Conservation (phyloP, 2,113 vertebrate genomes). For the Centropristis striata region DNA sequence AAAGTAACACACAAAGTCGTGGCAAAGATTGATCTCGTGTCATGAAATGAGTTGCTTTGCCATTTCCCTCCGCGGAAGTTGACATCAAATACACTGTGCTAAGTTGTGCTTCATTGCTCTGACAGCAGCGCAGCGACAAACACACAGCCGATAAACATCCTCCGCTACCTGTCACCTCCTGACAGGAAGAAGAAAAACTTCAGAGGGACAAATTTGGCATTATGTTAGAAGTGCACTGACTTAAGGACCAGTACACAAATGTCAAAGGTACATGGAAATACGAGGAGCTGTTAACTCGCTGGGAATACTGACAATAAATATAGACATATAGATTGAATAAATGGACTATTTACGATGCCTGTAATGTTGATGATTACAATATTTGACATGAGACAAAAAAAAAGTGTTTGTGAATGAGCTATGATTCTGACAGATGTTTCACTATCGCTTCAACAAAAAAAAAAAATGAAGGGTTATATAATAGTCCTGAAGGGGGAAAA, state of each 20-base stretch:
- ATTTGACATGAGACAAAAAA: not conserved
- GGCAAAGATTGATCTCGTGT: conserved; percentile 56
- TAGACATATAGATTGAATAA: not conserved
- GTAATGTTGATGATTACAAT: not conserved
- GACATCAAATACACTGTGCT: conserved; percentile 66
- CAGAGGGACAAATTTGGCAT: conserved; percentile 36
- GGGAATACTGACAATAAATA: not conserved
- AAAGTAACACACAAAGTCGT: conserved; percentile 21
- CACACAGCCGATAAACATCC: conserved; percentile 64
- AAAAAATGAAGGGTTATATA: not conserved
- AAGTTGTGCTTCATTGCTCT: conserved; percentile 59
- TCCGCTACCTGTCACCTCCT: conserved; percentile 53
- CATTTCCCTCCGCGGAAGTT: conserved; percentile 52
- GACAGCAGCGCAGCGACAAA: conserved; percentile 68
- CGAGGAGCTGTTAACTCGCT: not conserved
- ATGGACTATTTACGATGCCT: not conserved
- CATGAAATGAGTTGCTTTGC: conserved; percentile 51
- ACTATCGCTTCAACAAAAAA: not conserved
- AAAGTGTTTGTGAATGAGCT: not conserved
- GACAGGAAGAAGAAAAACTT: conserved; percentile 51
- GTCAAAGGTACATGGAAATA: not conserved
- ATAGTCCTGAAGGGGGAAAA: not conserved
- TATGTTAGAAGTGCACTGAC: conserved; percentile 15
- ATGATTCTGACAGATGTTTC: not conserved
- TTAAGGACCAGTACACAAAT: not conserved